Conservation (phyloP, 1,140 invertebrate genomes). For the Heliconius himera region DNA sequence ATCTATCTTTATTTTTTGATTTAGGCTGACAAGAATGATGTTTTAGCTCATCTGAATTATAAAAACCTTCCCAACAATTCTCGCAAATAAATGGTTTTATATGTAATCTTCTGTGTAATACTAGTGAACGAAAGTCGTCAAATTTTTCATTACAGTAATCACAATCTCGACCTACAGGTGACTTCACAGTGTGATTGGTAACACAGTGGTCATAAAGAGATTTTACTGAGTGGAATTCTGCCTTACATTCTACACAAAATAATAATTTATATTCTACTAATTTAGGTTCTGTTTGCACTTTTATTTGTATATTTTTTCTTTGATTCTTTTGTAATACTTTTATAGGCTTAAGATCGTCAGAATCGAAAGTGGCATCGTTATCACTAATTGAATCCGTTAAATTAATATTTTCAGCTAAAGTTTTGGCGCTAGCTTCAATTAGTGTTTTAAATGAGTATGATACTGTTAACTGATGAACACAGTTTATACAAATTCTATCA, state of each 20-base stretch:
- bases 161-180: slow-evolving; percentile 65
- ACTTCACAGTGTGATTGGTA: slow-evolving; percentile 61
- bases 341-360: slow-evolving; percentile 53
- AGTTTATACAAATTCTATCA: slow-evolving; percentile 71
- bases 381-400: slow-evolving; percentile 49
- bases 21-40: slow-evolving; percentile 67
- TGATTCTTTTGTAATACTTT: slow-evolving; percentile 24
- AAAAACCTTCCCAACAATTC: slow-evolving; percentile 77
- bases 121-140: slow-evolving; percentile 72
- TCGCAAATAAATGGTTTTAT: slow-evolving; percentile 73
- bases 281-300: slow-evolving; percentile 40
- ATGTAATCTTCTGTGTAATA: slow-evolving; percentile 73
- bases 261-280: slow-evolving; percentile 49
- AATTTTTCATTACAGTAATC: slow-evolving; percentile 78
- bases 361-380: slow-evolving; percentile 58
- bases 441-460: slow-evolving; percentile 76
- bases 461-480: slow-evolving; percentile 71
- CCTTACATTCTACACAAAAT: slow-evolving; percentile 73
- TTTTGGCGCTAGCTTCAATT: slow-evolving; percentile 66
- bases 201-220: slow-evolving; percentile 64
- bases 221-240: slow-evolving; percentile 59
- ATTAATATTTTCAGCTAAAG: slow-evolving; percentile 50
- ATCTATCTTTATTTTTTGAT: slow-evolving; percentile 52
- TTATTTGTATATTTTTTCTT: slow-evolving; percentile 17
- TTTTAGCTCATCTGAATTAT: slow-evolving; percentile 54